Percentiles rank a stretch among this genome's conserved stretches.
Conservation (phyloP, 64 coral and sea anemone genomes). For the Montipora foliosa region DNA sequence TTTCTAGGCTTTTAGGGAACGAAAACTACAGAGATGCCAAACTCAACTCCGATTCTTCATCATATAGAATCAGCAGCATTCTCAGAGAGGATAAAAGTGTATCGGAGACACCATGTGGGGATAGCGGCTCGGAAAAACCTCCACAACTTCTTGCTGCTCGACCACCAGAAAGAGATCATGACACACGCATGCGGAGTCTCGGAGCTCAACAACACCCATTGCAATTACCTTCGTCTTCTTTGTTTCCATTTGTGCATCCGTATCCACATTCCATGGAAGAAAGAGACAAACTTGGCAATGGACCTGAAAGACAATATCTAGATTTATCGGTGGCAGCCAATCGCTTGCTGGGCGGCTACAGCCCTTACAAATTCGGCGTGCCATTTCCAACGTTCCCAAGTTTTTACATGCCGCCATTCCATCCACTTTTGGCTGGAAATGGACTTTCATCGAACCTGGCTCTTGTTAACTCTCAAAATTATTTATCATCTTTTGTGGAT, state of each 20-base stretch:
- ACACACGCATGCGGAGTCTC: neutral
- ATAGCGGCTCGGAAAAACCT: neutral
- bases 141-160: neutral
- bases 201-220: neutral
- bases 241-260: constrained; percentile 32
- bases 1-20: constrained; percentile 82
- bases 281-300: constrained; percentile 48
- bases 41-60: constrained; percentile 30
- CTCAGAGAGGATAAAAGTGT: constrained; percentile 50
- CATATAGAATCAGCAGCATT: constrained; percentile 81
- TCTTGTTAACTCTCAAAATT: constrained; percentile 83
- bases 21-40: constrained; percentile 45
- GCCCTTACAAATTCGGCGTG: constrained; percentile 72
- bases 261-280: constrained; percentile 2
- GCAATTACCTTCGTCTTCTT: neutral
- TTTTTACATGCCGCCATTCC: constrained; percentile 84
- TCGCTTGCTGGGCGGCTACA: constrained; percentile 41
- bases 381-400: constrained; percentile 76
- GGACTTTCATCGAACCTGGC: constrained; percentile 81
- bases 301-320: constrained; percentile 35
- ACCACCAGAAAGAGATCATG: neutral
- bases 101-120: neutral
- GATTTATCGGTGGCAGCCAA: constrained; percentile 37
- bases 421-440: constrained; percentile 76
- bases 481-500: constrained; percentile 61